phyloP scores from a whole-genome alignment of 2,797 vertebrate species.

The Hemitrygon akajei region DNA sequence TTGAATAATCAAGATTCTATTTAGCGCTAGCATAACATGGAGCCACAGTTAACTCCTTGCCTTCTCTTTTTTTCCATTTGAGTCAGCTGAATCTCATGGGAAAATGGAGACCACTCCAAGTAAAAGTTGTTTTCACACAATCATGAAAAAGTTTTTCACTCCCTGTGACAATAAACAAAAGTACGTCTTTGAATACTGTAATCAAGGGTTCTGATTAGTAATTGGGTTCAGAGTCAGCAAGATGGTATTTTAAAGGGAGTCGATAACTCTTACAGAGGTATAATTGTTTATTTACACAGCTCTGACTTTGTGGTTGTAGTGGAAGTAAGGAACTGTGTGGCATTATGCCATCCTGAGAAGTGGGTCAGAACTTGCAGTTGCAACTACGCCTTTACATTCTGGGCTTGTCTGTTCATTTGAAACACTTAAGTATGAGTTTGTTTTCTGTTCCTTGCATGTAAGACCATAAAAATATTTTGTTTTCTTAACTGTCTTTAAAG shows the following conservation, averaged over 20 bases:
- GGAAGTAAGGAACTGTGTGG: background rate
- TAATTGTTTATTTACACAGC: background rate
- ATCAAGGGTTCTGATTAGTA: background rate
- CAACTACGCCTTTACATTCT: background rate
- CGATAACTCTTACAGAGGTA: background rate
- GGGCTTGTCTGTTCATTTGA: background rate
- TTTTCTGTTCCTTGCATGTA: background rate
- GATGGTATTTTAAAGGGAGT: background rate
- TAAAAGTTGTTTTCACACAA: background rate
- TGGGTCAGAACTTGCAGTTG: background rate
- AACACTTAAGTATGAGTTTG: background rate
- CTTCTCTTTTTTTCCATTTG: background rate
- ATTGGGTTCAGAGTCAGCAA: background rate
- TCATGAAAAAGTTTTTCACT: background rate
- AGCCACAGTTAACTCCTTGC: background rate
- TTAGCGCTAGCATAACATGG: no score
- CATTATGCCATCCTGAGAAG: background rate
- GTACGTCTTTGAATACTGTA: background rate
- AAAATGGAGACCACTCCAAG: background rate
- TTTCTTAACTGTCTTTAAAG: background rate
- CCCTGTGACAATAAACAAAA: background rate
- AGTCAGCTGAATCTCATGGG: no score
- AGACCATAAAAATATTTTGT: background rate
- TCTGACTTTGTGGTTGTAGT: background rate
- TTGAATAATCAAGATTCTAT: background rate